Conservation (phyloP, 2,113 vertebrate species). For the Callorhinus ursinus region DNA sequence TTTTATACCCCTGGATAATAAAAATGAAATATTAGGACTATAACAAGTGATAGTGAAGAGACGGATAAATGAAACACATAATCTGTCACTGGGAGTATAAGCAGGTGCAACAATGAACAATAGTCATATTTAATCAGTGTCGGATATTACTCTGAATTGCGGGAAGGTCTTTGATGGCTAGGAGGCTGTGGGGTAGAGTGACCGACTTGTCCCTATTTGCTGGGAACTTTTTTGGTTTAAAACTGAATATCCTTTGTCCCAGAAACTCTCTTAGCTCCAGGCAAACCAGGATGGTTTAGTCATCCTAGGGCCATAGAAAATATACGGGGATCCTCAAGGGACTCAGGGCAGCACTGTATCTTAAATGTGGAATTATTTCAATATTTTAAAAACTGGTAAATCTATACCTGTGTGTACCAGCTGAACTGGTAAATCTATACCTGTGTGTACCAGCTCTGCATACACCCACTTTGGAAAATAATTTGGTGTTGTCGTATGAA, state of each 20-base stretch:
- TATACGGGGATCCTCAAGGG: neutral
- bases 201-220: neutral
- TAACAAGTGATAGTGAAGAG: neutral
- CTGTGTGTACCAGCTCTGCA: neutral
- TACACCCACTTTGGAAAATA: neutral
- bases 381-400: neutral
- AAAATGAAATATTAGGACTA: neutral
- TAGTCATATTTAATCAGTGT: neutral
- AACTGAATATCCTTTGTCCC: neutral
- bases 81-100: neutral
- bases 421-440: too few relatives aligned
- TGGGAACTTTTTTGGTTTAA: constrained; percentile 21
- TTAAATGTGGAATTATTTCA: neutral
- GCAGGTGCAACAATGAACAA: neutral
- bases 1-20: neutral
- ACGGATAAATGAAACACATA: neutral
- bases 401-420: neutral
- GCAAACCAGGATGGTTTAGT: neutral
- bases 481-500: neutral
- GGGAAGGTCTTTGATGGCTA: neutral
- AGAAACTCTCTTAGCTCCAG: neutral
- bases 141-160: neutral
- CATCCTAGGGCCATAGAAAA: neutral
- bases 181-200: neutral
- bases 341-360: neutral